Base-by-base conservation (phyloP, 2,888 invertebrate genomes). In the Stomorhina lunata region DNA sequence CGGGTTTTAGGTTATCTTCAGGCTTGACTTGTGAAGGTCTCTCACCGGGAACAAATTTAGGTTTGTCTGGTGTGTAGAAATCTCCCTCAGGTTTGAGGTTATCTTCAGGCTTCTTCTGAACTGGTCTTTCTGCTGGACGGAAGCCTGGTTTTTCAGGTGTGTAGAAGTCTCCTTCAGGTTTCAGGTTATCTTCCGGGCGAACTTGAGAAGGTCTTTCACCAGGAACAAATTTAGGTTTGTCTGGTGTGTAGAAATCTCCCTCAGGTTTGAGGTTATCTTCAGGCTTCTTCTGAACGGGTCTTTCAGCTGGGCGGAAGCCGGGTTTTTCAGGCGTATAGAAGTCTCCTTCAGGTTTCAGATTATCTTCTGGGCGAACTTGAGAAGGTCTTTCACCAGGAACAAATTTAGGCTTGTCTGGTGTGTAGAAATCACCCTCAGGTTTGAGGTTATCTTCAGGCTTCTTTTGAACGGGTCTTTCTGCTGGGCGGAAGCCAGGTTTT, bases 61-160 rank as follows among this genome's bases (percentile, higher is more conserved):
- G 90, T 34, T 90, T 90, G 27, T 90, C 89, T 0, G 92, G 93
- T 4, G 89, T 85, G 80, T 92, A 92, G 86, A 93, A 93, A 0
- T 92, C 92, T 1, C 93, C 93, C 88, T 93, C 93, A 0, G 92
- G 91, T 63, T 88, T 90, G 0, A 94, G 86, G 84, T 94, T 93
- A 63, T 93, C 93, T 82, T 90, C 85, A 0, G 92, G 93, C 84
- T 90, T 92, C 2, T 86, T 91, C 50, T 85, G 86, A 1, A 63
- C 12, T 15, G 85, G 86, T n/a, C 85, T 81, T 6, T 86, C 86
- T 0, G 65, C 86, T 25, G 80, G 88, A 0, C 17, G 25, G 10
- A 77, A 87, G 0, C 20, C 27, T 0, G 73, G 48, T 27, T 85
- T 86, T 7, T 86, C 84, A 0, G 86, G 86, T 27, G 66, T 40